These are phyloP conservation scores for Sinelater perroti DNA, from an alignment of 2,888 invertebrate genomes.

Conservation along the genomic window DNA sequence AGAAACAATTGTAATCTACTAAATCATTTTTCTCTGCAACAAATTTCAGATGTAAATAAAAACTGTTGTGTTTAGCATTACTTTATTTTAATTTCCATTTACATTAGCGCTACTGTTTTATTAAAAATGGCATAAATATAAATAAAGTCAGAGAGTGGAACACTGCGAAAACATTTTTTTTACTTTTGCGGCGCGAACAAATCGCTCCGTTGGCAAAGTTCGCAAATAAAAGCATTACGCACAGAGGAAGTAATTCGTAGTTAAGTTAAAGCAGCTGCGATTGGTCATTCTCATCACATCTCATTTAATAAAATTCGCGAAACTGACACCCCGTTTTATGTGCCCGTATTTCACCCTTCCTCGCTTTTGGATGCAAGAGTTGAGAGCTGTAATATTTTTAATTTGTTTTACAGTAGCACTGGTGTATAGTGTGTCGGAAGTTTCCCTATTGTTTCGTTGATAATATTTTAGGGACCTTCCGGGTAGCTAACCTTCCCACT, in stretches of 20 bases:
- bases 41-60: too few relatives aligned
- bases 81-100: too few relatives aligned
- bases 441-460: slow-evolving; percentile 58
- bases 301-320: slow-evolving; percentile 53
- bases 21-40: too few relatives aligned
- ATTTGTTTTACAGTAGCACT: slow-evolving; percentile 58
- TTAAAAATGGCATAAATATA: too few relatives aligned
- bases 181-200: too few relatives aligned
- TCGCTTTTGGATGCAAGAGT: slow-evolving; percentile 45
- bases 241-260: slow-evolving; percentile 22
- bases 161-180: too few relatives aligned
- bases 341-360: slow-evolving; percentile 50
- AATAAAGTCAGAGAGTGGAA: too few relatives aligned
- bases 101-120: too few relatives aligned
- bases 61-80: too few relatives aligned
- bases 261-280: slow-evolving; percentile 37
- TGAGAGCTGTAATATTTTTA: slow-evolving; percentile 54
- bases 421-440: slow-evolving; percentile 56
- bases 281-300: slow-evolving; percentile 51
- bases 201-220: too few relatives aligned
- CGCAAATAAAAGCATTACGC: slow-evolving; percentile 3
- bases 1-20: too few relatives aligned
- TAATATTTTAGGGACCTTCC: slow-evolving; percentile 59
- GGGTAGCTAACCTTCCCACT: slow-evolving; percentile 50
- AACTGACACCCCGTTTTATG: slow-evolving; percentile 53